Percentiles rank a stretch among this genome's conserved stretches.
Conservation (phyloP, 2,113 vertebrate genomes). For the Hippocampus guttulatus region DNA sequence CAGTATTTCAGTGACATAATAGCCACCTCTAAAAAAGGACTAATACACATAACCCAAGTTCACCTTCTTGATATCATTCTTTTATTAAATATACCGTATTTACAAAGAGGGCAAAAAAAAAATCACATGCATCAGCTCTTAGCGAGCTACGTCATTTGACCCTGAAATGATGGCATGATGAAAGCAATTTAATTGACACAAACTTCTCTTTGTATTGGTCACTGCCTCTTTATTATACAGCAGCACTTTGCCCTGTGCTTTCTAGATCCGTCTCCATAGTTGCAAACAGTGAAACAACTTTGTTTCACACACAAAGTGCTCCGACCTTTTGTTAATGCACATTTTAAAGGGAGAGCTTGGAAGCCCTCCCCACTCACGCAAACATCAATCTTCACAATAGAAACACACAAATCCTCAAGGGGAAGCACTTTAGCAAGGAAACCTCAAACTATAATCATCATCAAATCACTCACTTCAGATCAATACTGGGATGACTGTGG, state of each 20-base stretch:
- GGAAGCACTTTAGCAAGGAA: slow-evolving; percentile 39
- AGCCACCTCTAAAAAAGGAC: background rate
- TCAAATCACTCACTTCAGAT: slow-evolving; percentile 43
- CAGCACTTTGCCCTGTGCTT: slow-evolving; percentile 17
- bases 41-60: slow-evolving; percentile 11
- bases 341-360: background rate
- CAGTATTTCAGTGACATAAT: background rate
- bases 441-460: slow-evolving; percentile 43
- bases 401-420: slow-evolving; percentile 27
- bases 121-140: background rate
- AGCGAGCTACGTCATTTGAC: background rate
- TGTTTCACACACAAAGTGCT: background rate
- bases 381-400: slow-evolving; percentile 28
- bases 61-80: slow-evolving; percentile 15
- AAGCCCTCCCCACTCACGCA: background rate
- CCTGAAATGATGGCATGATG: slow-evolving; percentile 17
- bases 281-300: slow-evolving; percentile 6
- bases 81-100: slow-evolving; percentile 45
- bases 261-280: slow-evolving; percentile 32
- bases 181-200: slow-evolving; percentile 15
- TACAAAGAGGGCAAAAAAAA: slow-evolving; percentile 32
- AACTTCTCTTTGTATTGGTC: slow-evolving; percentile 36
- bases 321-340: background rate
- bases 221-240: slow-evolving; percentile 31
- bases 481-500: slow-evolving; percentile 7